Conservation (phyloP, 2,888 invertebrate genomes). For the Bombyx huttoni region DNA sequence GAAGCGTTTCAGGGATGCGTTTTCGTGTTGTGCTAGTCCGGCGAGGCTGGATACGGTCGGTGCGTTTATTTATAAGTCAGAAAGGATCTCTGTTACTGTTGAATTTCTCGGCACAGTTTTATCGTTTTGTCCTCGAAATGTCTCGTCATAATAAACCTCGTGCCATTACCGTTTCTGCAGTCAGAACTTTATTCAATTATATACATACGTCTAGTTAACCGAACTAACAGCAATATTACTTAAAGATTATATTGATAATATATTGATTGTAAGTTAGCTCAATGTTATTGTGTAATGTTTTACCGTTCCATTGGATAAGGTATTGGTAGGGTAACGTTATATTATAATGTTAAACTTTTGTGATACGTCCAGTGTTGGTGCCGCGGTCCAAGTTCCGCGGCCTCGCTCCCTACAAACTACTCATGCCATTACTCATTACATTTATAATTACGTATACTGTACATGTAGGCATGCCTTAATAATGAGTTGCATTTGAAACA, state of each 20-base stretch:
- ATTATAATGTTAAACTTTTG: slow-evolving; percentile 45
- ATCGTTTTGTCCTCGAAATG: slow-evolving; percentile 37
- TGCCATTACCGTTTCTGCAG: slow-evolving; percentile 62
- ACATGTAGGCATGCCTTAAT: slow-evolving; percentile 9
- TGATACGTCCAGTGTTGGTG: slow-evolving; percentile 66
- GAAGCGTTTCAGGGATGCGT: slow-evolving; percentile 61
- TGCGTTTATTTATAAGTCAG: slow-evolving; percentile 42
- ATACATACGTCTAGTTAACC: slow-evolving; percentile 44
- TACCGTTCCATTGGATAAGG: slow-evolving; percentile 69
- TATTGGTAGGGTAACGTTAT: slow-evolving; percentile 57
- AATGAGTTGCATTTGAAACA: slow-evolving; percentile 6
- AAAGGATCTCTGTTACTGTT: slow-evolving; percentile 37
- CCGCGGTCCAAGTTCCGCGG: slow-evolving; percentile 9
- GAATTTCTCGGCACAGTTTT: slow-evolving; percentile 39
- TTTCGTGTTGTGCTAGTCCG: slow-evolving; percentile 62
- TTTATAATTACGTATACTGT: neutral
- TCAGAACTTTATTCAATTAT: slow-evolving; percentile 23
- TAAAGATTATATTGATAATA: slow-evolving; percentile 54
- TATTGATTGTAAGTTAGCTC: slow-evolving; percentile 69
- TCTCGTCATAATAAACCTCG: slow-evolving; percentile 67
- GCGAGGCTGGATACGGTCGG: slow-evolving; percentile 57
- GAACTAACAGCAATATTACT: slow-evolving; percentile 69
- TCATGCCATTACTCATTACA: slow-evolving; percentile 17
- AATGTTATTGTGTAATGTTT: slow-evolving; percentile 62
- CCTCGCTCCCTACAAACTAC: slow-evolving; percentile 12